phyloP scores from a whole-genome alignment of 2,113 vertebrate genomes.

The Pseudonaja textilis region DNA sequence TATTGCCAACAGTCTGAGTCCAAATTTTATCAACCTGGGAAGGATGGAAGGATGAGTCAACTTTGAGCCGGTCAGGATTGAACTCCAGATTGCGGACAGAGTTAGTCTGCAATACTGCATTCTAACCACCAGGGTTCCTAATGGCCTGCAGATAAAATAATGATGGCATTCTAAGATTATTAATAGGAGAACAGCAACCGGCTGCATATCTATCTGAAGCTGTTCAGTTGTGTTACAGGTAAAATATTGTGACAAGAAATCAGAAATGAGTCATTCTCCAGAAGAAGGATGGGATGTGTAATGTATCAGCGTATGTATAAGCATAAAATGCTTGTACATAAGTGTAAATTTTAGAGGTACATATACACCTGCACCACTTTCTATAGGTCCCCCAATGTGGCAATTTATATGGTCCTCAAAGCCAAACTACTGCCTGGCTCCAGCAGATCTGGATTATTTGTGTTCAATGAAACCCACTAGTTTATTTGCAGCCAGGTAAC shows the following conservation, averaged over 20 bases:
- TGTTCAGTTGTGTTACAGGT: neutral
- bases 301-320: neutral
- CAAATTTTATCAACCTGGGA: too few species aligned
- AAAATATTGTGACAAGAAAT: neutral
- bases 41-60: too few species aligned
- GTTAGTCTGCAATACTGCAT: too few species aligned
- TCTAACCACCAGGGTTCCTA: too few species aligned
- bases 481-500: neutral
- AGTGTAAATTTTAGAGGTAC: neutral
- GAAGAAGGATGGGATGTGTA: neutral
- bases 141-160: neutral
- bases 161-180: neutral
- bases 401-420: neutral
- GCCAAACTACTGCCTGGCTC: neutral
- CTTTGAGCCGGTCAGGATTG: too few species aligned
- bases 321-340: neutral
- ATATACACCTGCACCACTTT: neutral
- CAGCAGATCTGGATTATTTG: neutral
- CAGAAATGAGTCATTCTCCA: neutral
- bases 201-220: neutral
- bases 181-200: neutral
- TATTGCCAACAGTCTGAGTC: too few species aligned
- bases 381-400: neutral
- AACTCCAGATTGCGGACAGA: too few species aligned
- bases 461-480: neutral